phyloP scores from a whole-genome alignment of 2,888 invertebrate species.

The Macrophya alboannulata region DNA sequence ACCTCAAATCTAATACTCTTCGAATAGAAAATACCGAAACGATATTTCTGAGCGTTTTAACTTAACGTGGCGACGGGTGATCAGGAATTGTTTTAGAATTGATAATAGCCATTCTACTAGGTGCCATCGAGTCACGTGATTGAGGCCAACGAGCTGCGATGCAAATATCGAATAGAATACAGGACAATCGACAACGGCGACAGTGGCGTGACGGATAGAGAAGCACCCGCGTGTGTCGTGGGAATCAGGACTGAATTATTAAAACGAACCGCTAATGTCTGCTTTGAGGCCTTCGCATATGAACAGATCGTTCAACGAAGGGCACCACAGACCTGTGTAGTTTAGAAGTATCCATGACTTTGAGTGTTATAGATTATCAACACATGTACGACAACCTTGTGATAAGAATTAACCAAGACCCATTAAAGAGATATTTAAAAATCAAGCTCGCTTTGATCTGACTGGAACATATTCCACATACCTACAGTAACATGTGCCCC shows the following conservation, averaged over 20 bases:
- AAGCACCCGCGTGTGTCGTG: conserved; percentile 26
- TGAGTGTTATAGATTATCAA: background rate
- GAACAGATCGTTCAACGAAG: conserved; percentile 14
- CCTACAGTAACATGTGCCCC: background rate
- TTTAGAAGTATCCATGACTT: background rate
- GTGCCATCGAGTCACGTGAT: conserved; percentile 63
- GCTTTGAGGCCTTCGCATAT: conserved; percentile 58
- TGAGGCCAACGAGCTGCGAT: conserved; percentile 61
- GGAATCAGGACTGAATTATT: conserved; percentile 55
- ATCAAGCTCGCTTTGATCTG: background rate
- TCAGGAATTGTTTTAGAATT: conserved; percentile 23
- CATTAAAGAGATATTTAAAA: background rate
- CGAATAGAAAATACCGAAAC: background rate
- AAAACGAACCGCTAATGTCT: conserved; percentile 59
- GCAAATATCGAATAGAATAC: conserved; percentile 39
- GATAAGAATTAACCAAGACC: background rate
- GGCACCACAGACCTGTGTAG: background rate
- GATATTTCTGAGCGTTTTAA: background rate
- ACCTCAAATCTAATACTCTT: background rate
- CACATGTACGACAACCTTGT: background rate
- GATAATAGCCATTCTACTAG: conserved; percentile 21
- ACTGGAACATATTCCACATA: background rate
- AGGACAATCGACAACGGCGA: conserved; percentile 44
- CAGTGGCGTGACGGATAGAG: conserved; percentile 66
- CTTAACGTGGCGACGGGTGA: background rate